phyloP scores from a whole-genome alignment of 2,888 invertebrate genomes.

The Drosophila fungiperda region DNA sequence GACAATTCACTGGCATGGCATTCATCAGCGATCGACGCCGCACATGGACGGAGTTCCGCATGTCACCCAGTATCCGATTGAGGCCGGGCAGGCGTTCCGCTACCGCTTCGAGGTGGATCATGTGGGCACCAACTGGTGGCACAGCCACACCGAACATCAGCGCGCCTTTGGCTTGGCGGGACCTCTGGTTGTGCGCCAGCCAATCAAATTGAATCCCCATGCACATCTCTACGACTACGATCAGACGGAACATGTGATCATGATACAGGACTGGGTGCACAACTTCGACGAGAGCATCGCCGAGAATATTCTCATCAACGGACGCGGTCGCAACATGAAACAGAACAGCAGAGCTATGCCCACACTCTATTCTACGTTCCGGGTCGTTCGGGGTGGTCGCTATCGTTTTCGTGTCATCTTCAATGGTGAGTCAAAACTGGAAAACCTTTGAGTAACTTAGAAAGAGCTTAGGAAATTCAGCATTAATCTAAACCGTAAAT shows the following conservation, averaged over 20 bases:
- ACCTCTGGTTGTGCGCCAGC: constrained; percentile 72
- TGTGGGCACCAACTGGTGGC: constrained; percentile 83
- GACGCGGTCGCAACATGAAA: constrained; percentile 74
- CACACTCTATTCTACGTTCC: constrained; percentile 73
- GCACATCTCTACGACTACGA: constrained; percentile 79
- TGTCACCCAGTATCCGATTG: constrained; percentile 83
- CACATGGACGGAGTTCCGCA: constrained; percentile 84
- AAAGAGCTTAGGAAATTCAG: background rate
- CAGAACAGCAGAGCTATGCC: constrained; percentile 54
- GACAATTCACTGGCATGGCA: constrained; percentile 83
- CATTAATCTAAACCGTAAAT: background rate
- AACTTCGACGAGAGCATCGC: constrained; percentile 73
- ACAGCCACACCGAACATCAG: constrained; percentile 81
- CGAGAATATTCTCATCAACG: constrained; percentile 80
- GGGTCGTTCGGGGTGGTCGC: constrained; percentile 76
- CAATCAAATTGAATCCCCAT: constrained; percentile 70
- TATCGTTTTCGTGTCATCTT: constrained; percentile 82
- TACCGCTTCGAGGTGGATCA: constrained; percentile 81
- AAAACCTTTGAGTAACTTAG: background rate
- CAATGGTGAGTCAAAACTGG: constrained; percentile 66
- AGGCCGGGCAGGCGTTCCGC: constrained; percentile 81
- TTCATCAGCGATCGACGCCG: constrained; percentile 78
- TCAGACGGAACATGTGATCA: constrained; percentile 74
- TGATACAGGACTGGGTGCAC: constrained; percentile 82
- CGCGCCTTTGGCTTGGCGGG: constrained; percentile 81